phyloP scores from a whole-genome alignment of 2,113 vertebrate species.

The Pithys albifrons region DNA sequence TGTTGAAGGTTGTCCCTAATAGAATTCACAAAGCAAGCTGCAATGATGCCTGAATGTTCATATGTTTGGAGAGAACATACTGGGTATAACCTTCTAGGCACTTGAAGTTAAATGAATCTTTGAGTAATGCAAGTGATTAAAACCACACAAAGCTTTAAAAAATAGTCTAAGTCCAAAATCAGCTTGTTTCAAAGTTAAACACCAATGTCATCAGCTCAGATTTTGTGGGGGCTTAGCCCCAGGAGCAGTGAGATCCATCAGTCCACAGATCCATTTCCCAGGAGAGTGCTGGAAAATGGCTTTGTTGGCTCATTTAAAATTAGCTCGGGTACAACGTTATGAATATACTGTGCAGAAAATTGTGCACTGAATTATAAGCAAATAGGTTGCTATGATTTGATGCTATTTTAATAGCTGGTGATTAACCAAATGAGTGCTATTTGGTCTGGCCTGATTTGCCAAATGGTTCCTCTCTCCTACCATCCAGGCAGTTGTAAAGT shows the following conservation, averaged over 20 bases:
- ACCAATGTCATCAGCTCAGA: slow-evolving; percentile 42
- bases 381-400: slow-evolving; percentile 67
- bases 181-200: slow-evolving; percentile 59
- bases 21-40: slow-evolving; percentile 68
- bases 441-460: slow-evolving; percentile 49
- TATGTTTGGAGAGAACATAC: slow-evolving; percentile 68
- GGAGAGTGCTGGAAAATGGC: slow-evolving; percentile 58
- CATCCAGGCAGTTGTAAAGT: background rate
- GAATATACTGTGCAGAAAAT: slow-evolving; percentile 72
- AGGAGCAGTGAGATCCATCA: slow-evolving; percentile 68
- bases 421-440: slow-evolving; percentile 62
- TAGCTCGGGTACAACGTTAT: slow-evolving; percentile 77
- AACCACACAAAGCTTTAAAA: slow-evolving; percentile 11
- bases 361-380: slow-evolving; percentile 69
- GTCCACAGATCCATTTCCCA: slow-evolving; percentile 62
- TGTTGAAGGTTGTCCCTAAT: slow-evolving; percentile 73
- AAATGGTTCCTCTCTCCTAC: slow-evolving; percentile 26
- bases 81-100: slow-evolving; percentile 72
- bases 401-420: slow-evolving; percentile 66
- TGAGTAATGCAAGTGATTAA: background rate
- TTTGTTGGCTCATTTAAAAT: slow-evolving; percentile 74
- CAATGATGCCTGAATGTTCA: slow-evolving; percentile 53
- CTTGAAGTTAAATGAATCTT: slow-evolving; percentile 75
- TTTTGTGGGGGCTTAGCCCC: slow-evolving; percentile 59
- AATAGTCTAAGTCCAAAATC: slow-evolving; percentile 21